Percentiles rank a stretch among this genome's conserved stretches.
These are phyloP conservation scores for Drosophila repletoides DNA, from an alignment of 1,140 invertebrate genomes.

Conservation along the genomic window DNA sequence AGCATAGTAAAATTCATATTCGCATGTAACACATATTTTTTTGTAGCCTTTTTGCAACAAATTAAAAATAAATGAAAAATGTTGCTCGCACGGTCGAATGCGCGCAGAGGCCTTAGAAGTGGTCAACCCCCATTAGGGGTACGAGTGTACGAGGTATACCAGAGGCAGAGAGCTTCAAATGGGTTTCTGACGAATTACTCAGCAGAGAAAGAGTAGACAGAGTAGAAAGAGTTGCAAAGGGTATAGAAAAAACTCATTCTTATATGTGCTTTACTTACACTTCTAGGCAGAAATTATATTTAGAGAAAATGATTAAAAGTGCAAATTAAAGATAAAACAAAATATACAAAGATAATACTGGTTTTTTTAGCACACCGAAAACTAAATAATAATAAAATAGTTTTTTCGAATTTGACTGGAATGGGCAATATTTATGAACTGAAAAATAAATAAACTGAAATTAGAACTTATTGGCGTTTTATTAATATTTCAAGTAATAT, in stretches of 20 bases:
- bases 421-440: too few relatives aligned
- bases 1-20: constrained; percentile 37
- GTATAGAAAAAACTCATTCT: too few relatives aligned
- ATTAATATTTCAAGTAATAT: too few relatives aligned
- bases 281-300: not conserved
- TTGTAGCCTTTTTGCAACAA: constrained; percentile 62
- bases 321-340: not conserved
- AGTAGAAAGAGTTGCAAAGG: too few relatives aligned
- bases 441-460: too few relatives aligned
- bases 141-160: not conserved
- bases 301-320: not conserved
- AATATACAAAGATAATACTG: too few relatives aligned
- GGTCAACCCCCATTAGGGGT: constrained; percentile 31
- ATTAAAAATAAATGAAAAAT: constrained; percentile 54
- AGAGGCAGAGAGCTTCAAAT: not conserved
- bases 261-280: too few relatives aligned
- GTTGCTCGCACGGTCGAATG: constrained; percentile 51
- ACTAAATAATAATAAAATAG: not conserved
- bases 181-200: not conserved
- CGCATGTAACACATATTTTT: constrained; percentile 38
- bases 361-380: too few relatives aligned
- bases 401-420: not conserved
- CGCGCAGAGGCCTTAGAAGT: constrained; percentile 52
- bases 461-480: too few relatives aligned
- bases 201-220: not conserved